A percentile compares a stretch with the other conserved stretches of the same genome.
These are phyloP conservation scores for Oreohelix idahoensis DNA, from an alignment of 1,140 invertebrate genomes.

Conservation along the genomic window DNA sequence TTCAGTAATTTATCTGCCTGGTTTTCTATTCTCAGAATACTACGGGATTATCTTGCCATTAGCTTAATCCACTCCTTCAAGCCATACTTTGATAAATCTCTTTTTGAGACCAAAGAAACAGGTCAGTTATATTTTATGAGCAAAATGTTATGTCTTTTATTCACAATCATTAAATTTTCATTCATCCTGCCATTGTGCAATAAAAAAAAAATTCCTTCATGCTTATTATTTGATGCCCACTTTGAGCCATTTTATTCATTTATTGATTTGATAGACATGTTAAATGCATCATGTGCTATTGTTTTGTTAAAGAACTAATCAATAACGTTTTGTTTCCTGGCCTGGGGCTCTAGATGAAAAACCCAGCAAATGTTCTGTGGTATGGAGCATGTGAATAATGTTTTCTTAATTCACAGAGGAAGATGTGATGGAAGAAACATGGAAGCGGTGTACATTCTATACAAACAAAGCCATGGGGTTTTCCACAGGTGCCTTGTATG, in stretches of 20 bases:
- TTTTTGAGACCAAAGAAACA: slow-evolving; percentile 47
- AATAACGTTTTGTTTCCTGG: not conserved
- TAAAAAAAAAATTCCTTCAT: not conserved
- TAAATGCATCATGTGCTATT: not conserved
- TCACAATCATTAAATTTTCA: not conserved
- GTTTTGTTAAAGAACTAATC: not conserved
- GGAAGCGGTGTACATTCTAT: slow-evolving; percentile 93
- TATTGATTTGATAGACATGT: not conserved
- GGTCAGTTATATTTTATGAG: slow-evolving; percentile 30
- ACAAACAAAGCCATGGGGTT: slow-evolving; percentile 94
- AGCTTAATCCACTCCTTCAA: slow-evolving; percentile 49
- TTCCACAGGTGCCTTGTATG: slow-evolving; percentile 94
- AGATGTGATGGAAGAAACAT: slow-evolving; percentile 74
- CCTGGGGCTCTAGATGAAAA: not conserved
- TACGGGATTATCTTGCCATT: slow-evolving; percentile 51
- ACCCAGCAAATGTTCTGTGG: not conserved
- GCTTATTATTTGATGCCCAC: not conserved
- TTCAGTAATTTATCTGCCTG: not conserved
- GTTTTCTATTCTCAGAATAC: slow-evolving; percentile 44
- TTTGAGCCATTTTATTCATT: not conserved
- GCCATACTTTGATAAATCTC: slow-evolving; percentile 47
- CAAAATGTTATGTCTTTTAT: not conserved
- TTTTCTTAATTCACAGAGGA: slow-evolving; percentile 53
- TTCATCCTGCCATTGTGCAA: not conserved
- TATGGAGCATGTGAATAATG: not conserved